phyloP scores from a whole-genome alignment of 2,888 invertebrate genomes.

The Rutpela maculata region DNA sequence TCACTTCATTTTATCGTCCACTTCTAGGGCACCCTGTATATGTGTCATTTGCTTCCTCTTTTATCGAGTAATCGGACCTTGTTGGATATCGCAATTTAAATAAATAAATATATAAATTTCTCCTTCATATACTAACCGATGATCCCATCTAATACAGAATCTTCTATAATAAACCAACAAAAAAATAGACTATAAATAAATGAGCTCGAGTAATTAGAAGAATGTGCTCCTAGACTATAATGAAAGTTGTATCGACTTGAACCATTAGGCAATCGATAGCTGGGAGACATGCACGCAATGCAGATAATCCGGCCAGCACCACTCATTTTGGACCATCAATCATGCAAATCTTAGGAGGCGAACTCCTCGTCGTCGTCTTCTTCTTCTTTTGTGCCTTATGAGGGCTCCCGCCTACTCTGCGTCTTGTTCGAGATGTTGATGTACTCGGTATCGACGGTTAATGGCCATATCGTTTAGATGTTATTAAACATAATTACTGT shows the following conservation, averaged over 20 bases:
- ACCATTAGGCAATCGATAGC: conserved; percentile 53
- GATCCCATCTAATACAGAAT: no score
- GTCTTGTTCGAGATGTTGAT: conserved; percentile 33
- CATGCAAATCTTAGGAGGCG: conserved; percentile 68
- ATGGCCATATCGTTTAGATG: conserved; percentile 35
- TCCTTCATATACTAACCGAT: no score
- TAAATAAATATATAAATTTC: no score
- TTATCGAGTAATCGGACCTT: no score
- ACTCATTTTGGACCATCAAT: conserved; percentile 70
- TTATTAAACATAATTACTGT: conserved; percentile 26
- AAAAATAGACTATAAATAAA: no score
- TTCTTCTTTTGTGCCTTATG: conserved; percentile 37
- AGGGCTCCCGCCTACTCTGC: conserved; percentile 9
- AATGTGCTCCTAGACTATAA: conserved; percentile 4
- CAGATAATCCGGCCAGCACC: conserved; percentile 68
- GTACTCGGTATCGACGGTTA: conserved; percentile 28
- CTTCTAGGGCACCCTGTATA: no score
- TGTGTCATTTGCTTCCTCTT: no score
- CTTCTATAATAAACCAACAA: no score
- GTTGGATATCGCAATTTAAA: no score
- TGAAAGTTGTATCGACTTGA: conserved; percentile 45
- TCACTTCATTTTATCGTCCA: no score
- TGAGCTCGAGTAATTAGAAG: background rate
- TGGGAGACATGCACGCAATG: conserved; percentile 69
- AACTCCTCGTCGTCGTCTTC: conserved; percentile 35